Percentiles rank a stretch among this genome's conserved stretches.
These are phyloP conservation scores for Amphipyra berbera DNA, from an alignment of 2,888 invertebrate genomes.

Conservation along the genomic window DNA sequence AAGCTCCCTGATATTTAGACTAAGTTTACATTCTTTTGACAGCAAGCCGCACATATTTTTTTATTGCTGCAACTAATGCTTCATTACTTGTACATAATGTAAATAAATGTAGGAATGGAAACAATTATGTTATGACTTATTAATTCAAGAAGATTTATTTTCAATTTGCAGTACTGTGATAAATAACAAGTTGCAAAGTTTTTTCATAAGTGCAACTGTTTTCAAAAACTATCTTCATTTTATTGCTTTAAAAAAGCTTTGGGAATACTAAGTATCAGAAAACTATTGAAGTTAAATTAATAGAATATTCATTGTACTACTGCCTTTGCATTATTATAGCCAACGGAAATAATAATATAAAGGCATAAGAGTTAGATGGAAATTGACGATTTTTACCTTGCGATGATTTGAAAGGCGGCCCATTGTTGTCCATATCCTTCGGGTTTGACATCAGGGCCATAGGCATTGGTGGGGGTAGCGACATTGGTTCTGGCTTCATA, in stretches of 20 bases:
- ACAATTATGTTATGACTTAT: neutral
- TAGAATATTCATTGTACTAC: conserved; percentile 13
- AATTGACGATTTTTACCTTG: conserved; percentile 72
- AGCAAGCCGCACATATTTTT: conserved; percentile 8
- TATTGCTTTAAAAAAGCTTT: conserved; percentile 20
- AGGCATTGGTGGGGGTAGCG: conserved; percentile 73
- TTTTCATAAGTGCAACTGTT: neutral
- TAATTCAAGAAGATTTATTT: neutral
- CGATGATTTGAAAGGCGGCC: conserved; percentile 69
- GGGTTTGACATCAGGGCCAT: conserved; percentile 60
- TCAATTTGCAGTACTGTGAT: neutral
- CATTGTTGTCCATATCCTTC: conserved; percentile 71
- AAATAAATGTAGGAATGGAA: neutral
- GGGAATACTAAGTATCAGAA: conserved; percentile 57
- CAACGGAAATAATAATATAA: conserved; percentile 43
- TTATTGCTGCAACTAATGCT: conserved; percentile 9
- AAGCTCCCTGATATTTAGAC: conserved; percentile 44
- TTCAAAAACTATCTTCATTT: conserved; percentile 12
- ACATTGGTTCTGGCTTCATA: conserved; percentile 46
- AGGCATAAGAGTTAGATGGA: conserved; percentile 29
- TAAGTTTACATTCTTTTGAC: conserved; percentile 2
- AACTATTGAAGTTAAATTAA: conserved; percentile 35
- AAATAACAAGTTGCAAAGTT: too few relatives aligned
- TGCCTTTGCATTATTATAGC: conserved; percentile 51
- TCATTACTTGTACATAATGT: neutral